phyloP scores from a whole-genome alignment of 1,140 invertebrate genomes.

The Drosophila kikkawai region DNA sequence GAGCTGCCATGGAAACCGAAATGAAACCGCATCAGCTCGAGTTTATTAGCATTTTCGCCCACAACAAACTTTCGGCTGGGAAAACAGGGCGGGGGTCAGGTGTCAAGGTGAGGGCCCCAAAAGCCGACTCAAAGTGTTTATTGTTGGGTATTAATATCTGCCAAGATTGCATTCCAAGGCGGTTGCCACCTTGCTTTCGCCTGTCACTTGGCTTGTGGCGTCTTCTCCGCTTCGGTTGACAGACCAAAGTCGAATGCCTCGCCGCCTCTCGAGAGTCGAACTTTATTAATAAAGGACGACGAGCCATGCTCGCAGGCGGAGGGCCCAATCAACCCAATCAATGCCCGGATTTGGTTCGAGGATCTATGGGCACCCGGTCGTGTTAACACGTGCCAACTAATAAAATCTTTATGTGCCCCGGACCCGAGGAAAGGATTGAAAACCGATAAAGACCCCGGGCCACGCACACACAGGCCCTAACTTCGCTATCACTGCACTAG shows the following conservation, averaged over 20 bases:
- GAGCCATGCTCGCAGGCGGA: constrained; percentile 1
- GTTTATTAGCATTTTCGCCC: constrained; percentile 57
- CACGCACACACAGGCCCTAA: constrained; percentile 47
- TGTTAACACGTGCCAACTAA: constrained; percentile 77
- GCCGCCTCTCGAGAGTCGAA: constrained; percentile 9
- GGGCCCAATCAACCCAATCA: constrained; percentile 47
- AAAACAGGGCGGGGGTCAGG: constrained; percentile 13
- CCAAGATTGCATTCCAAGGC: constrained; percentile 29
- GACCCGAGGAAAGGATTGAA: constrained; percentile 60
- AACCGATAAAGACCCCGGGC: constrained; percentile 58
- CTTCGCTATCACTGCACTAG: constrained; percentile 6
- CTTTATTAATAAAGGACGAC: constrained; percentile 59
- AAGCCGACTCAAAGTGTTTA: constrained; percentile 49
- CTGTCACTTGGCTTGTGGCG: constrained; percentile 38
- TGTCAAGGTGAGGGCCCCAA: background rate
- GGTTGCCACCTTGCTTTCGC: constrained; percentile 5
- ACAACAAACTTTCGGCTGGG: constrained; percentile 40
- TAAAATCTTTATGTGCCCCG: constrained; percentile 72
- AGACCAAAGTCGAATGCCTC: constrained; percentile 9
- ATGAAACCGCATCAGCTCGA: constrained; percentile 63
- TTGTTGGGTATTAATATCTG: constrained; percentile 69
- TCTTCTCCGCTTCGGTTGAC: constrained; percentile 16
- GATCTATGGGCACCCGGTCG: constrained; percentile 38
- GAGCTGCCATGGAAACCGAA: constrained; percentile 52
- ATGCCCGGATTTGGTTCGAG: constrained; percentile 24